Evolutionary conservation across 2,797 vertebrate genomes (phyloP).

Genomic region (Dermochelys coriacea): DNA sequence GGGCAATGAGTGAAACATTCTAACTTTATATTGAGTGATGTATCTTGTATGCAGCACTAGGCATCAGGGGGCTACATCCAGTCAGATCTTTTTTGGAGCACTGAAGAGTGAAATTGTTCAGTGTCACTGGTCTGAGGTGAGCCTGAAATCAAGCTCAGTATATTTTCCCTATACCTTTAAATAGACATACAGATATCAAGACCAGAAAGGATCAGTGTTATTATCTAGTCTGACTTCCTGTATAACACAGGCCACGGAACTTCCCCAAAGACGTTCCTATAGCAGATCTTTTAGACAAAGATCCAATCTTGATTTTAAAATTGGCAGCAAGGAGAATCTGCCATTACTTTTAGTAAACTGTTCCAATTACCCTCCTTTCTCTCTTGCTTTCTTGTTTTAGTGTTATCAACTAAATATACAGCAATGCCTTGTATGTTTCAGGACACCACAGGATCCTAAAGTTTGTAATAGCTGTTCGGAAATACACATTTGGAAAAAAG

Average conservation of each 20-base stretch:
- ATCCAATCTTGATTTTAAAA: too few relatives aligned
- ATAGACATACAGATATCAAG: too few relatives aligned
- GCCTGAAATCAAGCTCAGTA: neutral
- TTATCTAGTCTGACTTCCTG: too few relatives aligned
- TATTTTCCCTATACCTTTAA: neutral
- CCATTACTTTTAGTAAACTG: too few relatives aligned
- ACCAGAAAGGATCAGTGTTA: too few relatives aligned
- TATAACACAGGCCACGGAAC: too few relatives aligned
- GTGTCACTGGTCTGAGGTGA: neutral
- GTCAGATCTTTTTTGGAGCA: neutral
- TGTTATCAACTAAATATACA: neutral
- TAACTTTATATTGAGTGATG: constrained; percentile 20
- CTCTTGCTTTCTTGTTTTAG: neutral
- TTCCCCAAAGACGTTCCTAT: too few relatives aligned
- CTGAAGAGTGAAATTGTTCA: neutral
- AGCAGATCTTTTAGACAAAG: too few relatives aligned
- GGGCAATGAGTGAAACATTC: constrained; percentile 19
- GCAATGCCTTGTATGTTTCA: neutral
- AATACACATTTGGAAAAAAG: accelerated
- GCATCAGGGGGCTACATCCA: accelerated
- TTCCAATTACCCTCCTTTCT: neutral
- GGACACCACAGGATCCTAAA: neutral
- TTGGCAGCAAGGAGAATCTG: too few relatives aligned
- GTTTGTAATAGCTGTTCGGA: neutral
- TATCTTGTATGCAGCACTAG: accelerated